Evolutionary conservation across 2,113 vertebrate species (phyloP).

Genomic region (Setophaga kirtlandii): DNA sequence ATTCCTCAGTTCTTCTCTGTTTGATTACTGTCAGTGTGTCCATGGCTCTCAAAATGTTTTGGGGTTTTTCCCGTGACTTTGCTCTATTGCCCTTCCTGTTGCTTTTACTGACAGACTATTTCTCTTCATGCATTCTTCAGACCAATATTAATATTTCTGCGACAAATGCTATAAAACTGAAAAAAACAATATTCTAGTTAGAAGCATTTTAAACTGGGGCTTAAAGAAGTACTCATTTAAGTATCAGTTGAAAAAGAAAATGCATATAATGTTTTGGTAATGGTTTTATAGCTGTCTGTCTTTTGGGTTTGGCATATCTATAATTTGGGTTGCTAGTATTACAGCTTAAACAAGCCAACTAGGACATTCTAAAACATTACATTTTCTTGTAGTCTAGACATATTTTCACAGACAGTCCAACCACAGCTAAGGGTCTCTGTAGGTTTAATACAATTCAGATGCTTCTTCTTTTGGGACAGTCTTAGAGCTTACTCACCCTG

Average conservation of each 20-base stretch:
- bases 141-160: background rate
- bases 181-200: background rate
- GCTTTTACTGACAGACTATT: background rate
- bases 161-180: background rate
- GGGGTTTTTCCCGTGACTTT: fast-evolving
- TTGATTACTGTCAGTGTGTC: background rate
- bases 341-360: background rate
- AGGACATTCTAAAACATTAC: background rate
- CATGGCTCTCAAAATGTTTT: background rate
- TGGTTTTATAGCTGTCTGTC: background rate
- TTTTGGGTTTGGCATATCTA: background rate
- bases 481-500: background rate
- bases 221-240: background rate
- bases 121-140: background rate
- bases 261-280: background rate
- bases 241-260: background rate
- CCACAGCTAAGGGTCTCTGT: background rate
- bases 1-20: background rate
- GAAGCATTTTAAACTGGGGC: background rate
- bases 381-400: conserved; percentile 1
- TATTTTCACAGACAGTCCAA: background rate
- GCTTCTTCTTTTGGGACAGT: background rate
- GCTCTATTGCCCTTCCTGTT: background rate
- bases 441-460: background rate
- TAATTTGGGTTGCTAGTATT: background rate